phyloP scores from a whole-genome alignment of 1,140 invertebrate species.

The Tetramorium parvispinum region DNA sequence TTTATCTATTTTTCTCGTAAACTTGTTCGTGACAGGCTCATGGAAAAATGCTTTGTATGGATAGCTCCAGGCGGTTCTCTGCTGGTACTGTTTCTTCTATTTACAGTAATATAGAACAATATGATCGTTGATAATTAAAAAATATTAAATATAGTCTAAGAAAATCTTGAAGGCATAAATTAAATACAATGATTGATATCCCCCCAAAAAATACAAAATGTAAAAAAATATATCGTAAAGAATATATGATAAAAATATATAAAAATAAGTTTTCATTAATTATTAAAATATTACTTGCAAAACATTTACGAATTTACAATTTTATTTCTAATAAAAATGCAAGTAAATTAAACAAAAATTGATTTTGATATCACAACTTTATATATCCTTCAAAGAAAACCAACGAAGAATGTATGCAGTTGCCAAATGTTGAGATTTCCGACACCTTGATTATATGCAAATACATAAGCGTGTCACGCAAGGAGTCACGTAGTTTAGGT shows the following conservation, averaged over 20 bases:
- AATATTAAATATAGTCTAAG: not conserved
- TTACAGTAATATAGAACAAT: not conserved
- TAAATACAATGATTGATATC: not conserved
- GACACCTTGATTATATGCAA: constrained; percentile 41
- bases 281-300: constrained; percentile 10
- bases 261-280: not conserved
- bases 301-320: not conserved
- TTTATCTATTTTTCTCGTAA: constrained; percentile 48
- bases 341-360: not conserved
- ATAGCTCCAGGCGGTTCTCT: constrained; percentile 11
- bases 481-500: constrained; percentile 51
- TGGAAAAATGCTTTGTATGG: constrained; percentile 40
- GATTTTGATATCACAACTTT: not conserved
- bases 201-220: not conserved
- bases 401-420: constrained; percentile 1
- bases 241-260: constrained; percentile 2
- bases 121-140: constrained; percentile 1
- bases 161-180: not conserved
- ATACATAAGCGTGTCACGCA: constrained; percentile 46
- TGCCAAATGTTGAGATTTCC: constrained; percentile 5
- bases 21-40: constrained; percentile 47
- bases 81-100: not conserved
- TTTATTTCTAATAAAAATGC: constrained; percentile 5
- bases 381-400: not conserved
- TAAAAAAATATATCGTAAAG: not conserved